Evolutionary conservation across 2,888 invertebrate genomes (phyloP), one percentile per base, ranked within the genome.

Genomic region (Pollenia griseotomentosa): DNA sequence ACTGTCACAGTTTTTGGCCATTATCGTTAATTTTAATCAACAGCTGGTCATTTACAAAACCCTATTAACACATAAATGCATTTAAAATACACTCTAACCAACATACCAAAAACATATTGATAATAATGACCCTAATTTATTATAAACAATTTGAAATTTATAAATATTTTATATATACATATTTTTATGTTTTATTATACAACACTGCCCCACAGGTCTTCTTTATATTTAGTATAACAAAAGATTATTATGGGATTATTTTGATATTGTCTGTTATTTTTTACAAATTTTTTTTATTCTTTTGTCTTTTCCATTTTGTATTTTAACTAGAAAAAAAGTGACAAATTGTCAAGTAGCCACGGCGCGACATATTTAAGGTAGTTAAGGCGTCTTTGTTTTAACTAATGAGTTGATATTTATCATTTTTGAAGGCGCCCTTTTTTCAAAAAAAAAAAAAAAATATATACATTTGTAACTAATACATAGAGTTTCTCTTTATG

Each of bases 311-410:
- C 16, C 19, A 14, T 23, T 53, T 51, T 42, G 1, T 68, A n/a
- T 23, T 70, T 19, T 42, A 7, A 48, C 19, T 53, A 11, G 33
- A 61, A 59, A 61, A 0, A 23, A 55, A 61, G 12, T 73, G 75
- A 83, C 75, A 83, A 80, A 86, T 83, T 66, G 77, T 86, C 53
- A 73, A 83, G 75, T 77, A 80, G 86, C 71, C 59, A 57, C 61
- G 71, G 55, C 70, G 48, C 66, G 86, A 83, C 79, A 86, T 78
- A 80, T 80, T 86, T 86, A 80, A 59, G 75, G 12, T 86, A 74
- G 79, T 83, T 83, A 79, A 83, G 79, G 80, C 65, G 70, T 80
- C 75, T 86, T 71, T 83, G 79, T 86, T 86, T 80, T 86, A 86
- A 86, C 71, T 83, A 80, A 86, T 86, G 75, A 77, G 51, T 23